Percentiles rank a stretch among this genome's conserved stretches.
phyloP scores from a whole-genome alignment of 2,797 vertebrate species.

The Danio albolineatus region DNA sequence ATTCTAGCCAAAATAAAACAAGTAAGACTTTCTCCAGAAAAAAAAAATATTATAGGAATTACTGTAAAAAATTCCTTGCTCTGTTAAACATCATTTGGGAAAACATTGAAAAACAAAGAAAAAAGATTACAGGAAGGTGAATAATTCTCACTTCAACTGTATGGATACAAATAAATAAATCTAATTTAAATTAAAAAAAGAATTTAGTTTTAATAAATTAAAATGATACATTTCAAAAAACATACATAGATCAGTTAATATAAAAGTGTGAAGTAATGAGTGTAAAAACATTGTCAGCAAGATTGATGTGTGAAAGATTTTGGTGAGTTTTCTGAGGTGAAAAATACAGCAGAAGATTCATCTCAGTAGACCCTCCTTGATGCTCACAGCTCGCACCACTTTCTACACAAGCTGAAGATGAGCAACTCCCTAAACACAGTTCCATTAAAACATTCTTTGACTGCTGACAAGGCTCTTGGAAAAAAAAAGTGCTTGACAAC shows the following conservation, averaged over 20 bases:
- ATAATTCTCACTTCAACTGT: too few species aligned
- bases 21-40: too few species aligned
- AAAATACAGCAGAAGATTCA: constrained; percentile 38
- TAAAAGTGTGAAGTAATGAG: background rate
- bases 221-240: background rate
- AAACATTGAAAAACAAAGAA: too few species aligned
- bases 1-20: too few species aligned
- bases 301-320: constrained; percentile 39
- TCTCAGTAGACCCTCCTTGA: constrained; percentile 55
- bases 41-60: too few species aligned
- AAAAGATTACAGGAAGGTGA: too few species aligned
- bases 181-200: too few species aligned
- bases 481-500: constrained; percentile 67
- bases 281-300: constrained; percentile 28
- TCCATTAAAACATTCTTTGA: constrained; percentile 76
- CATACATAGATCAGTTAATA: background rate
- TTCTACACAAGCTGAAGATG: constrained; percentile 62
- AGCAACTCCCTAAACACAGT: constrained; percentile 73
- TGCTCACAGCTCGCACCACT: constrained; percentile 61
- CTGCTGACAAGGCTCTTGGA: constrained; percentile 70
- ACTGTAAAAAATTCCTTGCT: too few species aligned
- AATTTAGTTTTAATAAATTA: too few species aligned
- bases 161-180: too few species aligned
- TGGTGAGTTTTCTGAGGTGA: constrained; percentile 45
- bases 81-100: too few species aligned